Evolutionary conservation across 2,113 vertebrate genomes (phyloP), one percentile per base, ranked within the genome.

Genomic region (Enhydra lutris): DNA sequence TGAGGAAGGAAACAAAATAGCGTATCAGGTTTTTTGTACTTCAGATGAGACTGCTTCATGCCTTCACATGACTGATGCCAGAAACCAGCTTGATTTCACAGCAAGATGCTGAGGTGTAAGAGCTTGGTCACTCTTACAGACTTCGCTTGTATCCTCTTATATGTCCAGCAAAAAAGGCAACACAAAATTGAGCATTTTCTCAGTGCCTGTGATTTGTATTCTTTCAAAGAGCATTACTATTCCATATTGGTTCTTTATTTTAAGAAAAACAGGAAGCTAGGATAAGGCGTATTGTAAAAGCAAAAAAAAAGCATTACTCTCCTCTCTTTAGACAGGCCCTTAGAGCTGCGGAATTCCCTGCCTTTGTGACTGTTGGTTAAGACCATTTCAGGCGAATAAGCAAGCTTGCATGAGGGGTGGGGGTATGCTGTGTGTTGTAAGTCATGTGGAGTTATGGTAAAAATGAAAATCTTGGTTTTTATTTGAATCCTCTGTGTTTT

Each of bases 401-500:
- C 65, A 84, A 45, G 9, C 5, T 18, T 50, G 18, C 45, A 57
- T 42, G 20, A 34, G 90, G 7, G 3, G 90, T 7, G 23, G 80
- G 80, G 92, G 31, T 34, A 21, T 39, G n/a, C 29, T 71, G 3
- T 80, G 13, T 98, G 88, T 93, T 97, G 89, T 97, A 95, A 95
- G 55, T 98, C 94, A 95, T 95, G 47, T 79, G 36, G 93, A 98
- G 96, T 98, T 97, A 97, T 42, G 92, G 87, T 97, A 95, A 98
- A 98, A 98, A 98, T 98, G 93, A 98, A 98, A 98, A 98, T 90
- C 94, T 94, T 55, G 73, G 78, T 31, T 61, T 97, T 97, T 98
- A 57, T 59, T 71, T 93, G 29, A 29, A 74, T 98, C 83, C 84
- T 97, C 6, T 0, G 21, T 84, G 85, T 96, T 80, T 97, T 97